A percentile compares a stretch with the other conserved stretches of the same genome.
phyloP scores from a whole-genome alignment of 2,888 invertebrate genomes.

The Limnephilus lunatus region DNA sequence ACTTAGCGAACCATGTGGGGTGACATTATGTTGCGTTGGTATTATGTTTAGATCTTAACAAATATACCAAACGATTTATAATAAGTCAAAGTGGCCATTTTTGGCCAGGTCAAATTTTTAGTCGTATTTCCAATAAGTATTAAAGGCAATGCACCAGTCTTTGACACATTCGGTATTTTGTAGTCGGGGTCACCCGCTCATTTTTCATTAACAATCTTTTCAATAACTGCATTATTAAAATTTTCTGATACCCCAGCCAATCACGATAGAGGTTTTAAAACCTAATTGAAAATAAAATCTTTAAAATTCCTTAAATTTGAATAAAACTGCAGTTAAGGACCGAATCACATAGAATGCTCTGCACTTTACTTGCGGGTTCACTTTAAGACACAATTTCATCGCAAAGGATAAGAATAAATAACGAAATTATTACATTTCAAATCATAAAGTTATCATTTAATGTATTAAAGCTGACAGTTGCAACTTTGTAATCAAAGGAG shows the following conservation, averaged over 20 bases:
- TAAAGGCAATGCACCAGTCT: too few species aligned
- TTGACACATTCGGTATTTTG: too few species aligned
- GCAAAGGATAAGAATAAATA: constrained; percentile 55
- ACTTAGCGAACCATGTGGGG: too few species aligned
- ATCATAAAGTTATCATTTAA: constrained; percentile 62
- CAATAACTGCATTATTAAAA: not conserved
- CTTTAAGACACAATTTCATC: constrained; percentile 30
- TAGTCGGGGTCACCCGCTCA: too few species aligned
- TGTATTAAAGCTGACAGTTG: constrained; percentile 56
- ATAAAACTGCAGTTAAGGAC: constrained; percentile 4
- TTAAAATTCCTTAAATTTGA: not conserved
- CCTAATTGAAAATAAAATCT: not conserved
- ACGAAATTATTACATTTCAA: constrained; percentile 57
- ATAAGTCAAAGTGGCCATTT: too few species aligned
- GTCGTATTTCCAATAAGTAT: too few species aligned
- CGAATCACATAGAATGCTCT: not conserved
- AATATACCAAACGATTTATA: too few species aligned
- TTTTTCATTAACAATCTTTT: too few species aligned
- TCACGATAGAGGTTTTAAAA: not conserved
- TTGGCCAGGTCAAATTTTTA: too few species aligned
- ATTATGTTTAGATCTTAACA: too few species aligned
- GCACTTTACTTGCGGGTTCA: not conserved
- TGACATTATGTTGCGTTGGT: too few species aligned
- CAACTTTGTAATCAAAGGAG: constrained; percentile 49
- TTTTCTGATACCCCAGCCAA: not conserved